These are phyloP conservation scores for Meloidogyne floridensis DNA, from an alignment of 1,140 invertebrate species.

Conservation along the genomic window DNA sequence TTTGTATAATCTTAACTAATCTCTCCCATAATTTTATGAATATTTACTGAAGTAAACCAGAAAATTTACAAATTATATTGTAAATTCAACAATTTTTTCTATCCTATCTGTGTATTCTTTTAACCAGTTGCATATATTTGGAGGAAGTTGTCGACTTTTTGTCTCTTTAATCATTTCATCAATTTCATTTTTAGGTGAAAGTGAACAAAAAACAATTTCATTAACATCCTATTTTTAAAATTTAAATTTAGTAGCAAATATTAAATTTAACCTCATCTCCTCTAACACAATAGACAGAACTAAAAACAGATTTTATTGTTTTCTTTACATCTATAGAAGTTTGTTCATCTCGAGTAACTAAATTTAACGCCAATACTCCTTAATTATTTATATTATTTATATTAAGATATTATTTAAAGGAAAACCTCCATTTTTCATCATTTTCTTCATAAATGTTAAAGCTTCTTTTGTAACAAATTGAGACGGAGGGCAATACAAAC, in stretches of 20 bases:
- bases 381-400: too few species aligned
- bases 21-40: too few species aligned
- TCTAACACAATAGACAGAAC: slow-evolving; percentile 32
- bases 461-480: slow-evolving; percentile 45
- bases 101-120: not conserved
- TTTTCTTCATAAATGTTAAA: slow-evolving; percentile 41
- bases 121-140: not conserved
- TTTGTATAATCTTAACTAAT: too few species aligned
- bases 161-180: not conserved
- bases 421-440: slow-evolving; percentile 41
- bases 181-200: not conserved
- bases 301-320: slow-evolving; percentile 39
- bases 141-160: not conserved
- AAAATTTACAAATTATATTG: not conserved
- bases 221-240: not conserved
- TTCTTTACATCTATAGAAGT: slow-evolving; percentile 33
- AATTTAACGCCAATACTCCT: slow-evolving; percentile 53
- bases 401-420: not conserved
- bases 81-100: not conserved
- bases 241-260: not conserved
- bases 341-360: slow-evolving; percentile 54
- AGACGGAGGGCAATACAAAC: slow-evolving; percentile 55
- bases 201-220: slow-evolving; percentile 3
- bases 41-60: too few species aligned
- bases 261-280: slow-evolving; percentile 18